These are phyloP conservation scores for Aulostomus chinensis DNA, from an alignment of 2,797 vertebrate species.

Conservation along the genomic window DNA sequence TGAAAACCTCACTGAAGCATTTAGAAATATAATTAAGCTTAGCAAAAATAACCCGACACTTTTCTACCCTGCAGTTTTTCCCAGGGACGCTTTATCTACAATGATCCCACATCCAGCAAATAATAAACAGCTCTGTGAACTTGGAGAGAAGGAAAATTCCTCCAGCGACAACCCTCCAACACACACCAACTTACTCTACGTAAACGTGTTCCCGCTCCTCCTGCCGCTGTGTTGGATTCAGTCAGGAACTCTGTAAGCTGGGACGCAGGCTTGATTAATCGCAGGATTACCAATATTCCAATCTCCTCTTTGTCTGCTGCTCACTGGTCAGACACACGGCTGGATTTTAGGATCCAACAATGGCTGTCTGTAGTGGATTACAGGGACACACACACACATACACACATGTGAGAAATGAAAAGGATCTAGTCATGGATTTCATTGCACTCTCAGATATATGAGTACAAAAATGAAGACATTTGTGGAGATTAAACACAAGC, in stretches of 20 bases:
- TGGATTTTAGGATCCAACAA: constrained; percentile 44
- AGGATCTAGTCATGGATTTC: too few species aligned
- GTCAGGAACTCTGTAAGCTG: constrained; percentile 68
- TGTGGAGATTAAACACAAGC: too few species aligned
- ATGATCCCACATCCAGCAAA: constrained; percentile 63
- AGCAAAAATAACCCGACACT: constrained; percentile 61
- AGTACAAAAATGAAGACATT: too few species aligned
- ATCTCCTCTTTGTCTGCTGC: constrained; percentile 74
- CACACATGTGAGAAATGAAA: too few species aligned
- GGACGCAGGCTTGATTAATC: constrained; percentile 76
- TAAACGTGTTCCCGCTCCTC: constrained; percentile 5
- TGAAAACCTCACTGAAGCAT: constrained; percentile 89
- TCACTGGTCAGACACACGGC: constrained; percentile 41
- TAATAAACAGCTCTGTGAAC: constrained; percentile 60
- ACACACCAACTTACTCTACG: constrained; percentile 18
- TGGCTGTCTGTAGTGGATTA: constrained; percentile 56
- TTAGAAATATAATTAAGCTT: constrained; percentile 88
- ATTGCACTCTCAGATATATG: too few species aligned
- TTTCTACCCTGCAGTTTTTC: constrained; percentile 28
- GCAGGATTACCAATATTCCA: constrained; percentile 76
- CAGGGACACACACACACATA: constrained; percentile 4
- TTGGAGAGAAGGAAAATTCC: constrained; percentile 26
- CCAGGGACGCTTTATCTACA: constrained; percentile 62
- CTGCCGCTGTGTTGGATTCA: constrained; percentile 19
- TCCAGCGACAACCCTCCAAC: neutral